phyloP scores from a whole-genome alignment of 2,113 vertebrate species.

The Dromaius novaehollandiae region DNA sequence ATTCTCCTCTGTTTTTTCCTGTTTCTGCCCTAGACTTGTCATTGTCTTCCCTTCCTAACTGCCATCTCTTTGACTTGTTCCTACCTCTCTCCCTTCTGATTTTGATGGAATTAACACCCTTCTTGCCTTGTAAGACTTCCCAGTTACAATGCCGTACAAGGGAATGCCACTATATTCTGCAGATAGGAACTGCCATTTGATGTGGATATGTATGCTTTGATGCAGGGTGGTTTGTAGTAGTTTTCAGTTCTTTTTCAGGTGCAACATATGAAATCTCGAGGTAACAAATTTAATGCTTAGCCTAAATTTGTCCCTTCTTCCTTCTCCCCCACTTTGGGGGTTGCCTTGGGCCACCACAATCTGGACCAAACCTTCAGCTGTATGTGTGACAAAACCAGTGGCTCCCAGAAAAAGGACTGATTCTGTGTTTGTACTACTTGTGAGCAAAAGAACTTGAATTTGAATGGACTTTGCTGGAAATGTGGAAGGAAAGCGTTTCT shows the following conservation, averaged over 20 bases:
- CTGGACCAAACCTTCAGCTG: not conserved
- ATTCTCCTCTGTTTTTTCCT: not conserved
- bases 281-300: not conserved
- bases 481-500: not conserved
- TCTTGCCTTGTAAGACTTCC: not conserved
- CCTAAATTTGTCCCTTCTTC: not conserved
- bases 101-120: not conserved
- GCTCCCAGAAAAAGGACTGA: not conserved
- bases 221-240: not conserved
- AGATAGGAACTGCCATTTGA: not conserved
- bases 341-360: not conserved
- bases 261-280: not conserved
- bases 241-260: not conserved
- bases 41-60: conserved; percentile 2
- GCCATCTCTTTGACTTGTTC: not conserved
- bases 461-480: not conserved
- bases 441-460: not conserved
- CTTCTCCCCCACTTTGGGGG: not conserved
- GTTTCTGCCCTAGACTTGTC: not conserved
- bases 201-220: not conserved
- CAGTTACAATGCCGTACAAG: not conserved
- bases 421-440: not conserved
- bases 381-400: not conserved
- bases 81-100: not conserved
- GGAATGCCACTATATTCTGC: not conserved